Percentiles rank a stretch among this genome's conserved stretches.
These are phyloP conservation scores for Dryadula phaetusa DNA, from an alignment of 2,888 invertebrate species.

Conservation along the genomic window DNA sequence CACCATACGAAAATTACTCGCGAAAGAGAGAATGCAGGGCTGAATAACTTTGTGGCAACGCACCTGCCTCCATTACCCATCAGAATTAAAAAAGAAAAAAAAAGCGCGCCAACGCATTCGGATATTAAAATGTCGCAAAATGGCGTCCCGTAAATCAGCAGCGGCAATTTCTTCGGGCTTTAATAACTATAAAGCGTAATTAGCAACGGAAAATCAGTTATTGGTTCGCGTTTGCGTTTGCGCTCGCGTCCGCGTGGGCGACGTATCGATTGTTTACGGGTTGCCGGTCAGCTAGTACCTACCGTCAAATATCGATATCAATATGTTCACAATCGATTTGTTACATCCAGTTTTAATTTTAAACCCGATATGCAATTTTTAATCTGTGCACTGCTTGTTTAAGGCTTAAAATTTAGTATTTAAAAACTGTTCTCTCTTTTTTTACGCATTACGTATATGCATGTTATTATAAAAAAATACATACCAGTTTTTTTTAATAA, in stretches of 20 bases:
- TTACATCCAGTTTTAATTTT: conserved; percentile 50
- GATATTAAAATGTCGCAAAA: conserved; percentile 79
- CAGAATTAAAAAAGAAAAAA: conserved; percentile 68
- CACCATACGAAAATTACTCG: conserved; percentile 65
- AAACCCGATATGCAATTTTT: conserved; percentile 37
- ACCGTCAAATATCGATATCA: conserved; percentile 46
- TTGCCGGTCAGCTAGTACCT: conserved; percentile 49
- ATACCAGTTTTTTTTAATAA: conserved; percentile 10
- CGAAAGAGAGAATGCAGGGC: conserved; percentile 59
- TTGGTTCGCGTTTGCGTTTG: conserved; percentile 47
- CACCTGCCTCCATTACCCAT: conserved; percentile 73
- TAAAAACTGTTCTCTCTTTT: background rate
- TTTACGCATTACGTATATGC: background rate
- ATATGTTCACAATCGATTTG: conserved; percentile 64
- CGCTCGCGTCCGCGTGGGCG: conserved; percentile 46
- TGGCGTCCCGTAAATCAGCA: conserved; percentile 77
- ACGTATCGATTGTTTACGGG: conserved; percentile 71
- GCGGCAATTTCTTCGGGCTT: conserved; percentile 73
- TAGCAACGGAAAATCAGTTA: conserved; percentile 74
- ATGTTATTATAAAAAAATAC: background rate
- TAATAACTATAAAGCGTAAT: conserved; percentile 80
- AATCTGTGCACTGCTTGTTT: conserved; percentile 34
- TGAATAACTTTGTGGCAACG: conserved; percentile 64
- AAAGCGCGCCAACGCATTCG: conserved; percentile 68
- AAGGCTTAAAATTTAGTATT: background rate